Evolutionary conservation across 2,113 vertebrate genomes (phyloP).

Genomic region (Toxostoma redivivum): DNA sequence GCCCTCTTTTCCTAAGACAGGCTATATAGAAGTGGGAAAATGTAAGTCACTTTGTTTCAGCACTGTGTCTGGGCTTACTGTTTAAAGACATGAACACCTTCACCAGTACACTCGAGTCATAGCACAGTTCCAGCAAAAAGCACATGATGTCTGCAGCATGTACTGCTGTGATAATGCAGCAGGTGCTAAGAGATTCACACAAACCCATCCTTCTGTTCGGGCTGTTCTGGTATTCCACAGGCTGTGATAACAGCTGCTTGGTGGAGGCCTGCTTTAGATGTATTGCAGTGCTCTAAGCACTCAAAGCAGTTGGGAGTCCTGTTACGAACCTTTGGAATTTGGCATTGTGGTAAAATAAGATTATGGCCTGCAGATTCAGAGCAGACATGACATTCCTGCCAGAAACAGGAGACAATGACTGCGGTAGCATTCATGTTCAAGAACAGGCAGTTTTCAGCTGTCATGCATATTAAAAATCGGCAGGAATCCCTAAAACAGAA

Average conservation of each 20-base stretch:
- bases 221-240: neutral
- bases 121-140: neutral
- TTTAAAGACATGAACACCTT: neutral
- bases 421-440: neutral
- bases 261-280: neutral
- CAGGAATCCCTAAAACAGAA: neutral
- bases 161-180: neutral
- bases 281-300: neutral
- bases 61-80: neutral
- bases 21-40: neutral
- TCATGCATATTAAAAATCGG: neutral
- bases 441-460: neutral
- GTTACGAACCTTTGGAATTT: neutral
- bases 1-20: neutral
- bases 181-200: neutral
- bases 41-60: neutral
- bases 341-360: neutral
- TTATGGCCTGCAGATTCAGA: neutral
- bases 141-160: neutral
- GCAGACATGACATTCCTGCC: neutral
- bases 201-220: neutral
- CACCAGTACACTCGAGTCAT: neutral
- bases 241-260: neutral
- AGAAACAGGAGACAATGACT: neutral
- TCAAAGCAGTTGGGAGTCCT: neutral